Conservation (phyloP, 1,140 invertebrate genomes). For the Trigoniulus corallinus region DNA sequence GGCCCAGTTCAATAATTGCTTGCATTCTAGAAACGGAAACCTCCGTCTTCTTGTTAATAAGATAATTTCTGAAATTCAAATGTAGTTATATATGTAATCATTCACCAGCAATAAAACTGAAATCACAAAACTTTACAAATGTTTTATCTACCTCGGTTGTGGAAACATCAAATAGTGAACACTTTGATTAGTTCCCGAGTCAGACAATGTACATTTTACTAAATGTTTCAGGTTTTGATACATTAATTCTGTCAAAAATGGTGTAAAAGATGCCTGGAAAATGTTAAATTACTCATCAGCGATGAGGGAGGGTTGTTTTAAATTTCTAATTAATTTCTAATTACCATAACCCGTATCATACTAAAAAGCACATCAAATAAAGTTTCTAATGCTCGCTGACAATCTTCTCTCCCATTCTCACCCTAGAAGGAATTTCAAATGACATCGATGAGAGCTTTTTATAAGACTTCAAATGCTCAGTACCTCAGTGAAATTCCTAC, state of each 20-base stretch:
- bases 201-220: slow-evolving; percentile 19
- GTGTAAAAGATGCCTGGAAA: slow-evolving; percentile 74
- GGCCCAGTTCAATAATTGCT: slow-evolving; percentile 81
- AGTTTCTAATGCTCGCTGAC: slow-evolving; percentile 65
- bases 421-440: slow-evolving; percentile 47
- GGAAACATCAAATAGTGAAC: slow-evolving; percentile 84
- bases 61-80: no score
- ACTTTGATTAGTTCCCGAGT: slow-evolving; percentile 38
- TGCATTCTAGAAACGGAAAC: slow-evolving; percentile 82
- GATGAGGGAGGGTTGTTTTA: background rate
- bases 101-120: slow-evolving; percentile 23
- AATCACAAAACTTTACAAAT: slow-evolving; percentile 3
- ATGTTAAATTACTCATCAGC: slow-evolving; percentile 9
- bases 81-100: slow-evolving; percentile 50
- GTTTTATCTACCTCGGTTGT: slow-evolving; percentile 35
- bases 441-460: no score
- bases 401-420: slow-evolving; percentile 55
- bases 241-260: slow-evolving; percentile 91
- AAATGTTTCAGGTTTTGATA: slow-evolving; percentile 62
- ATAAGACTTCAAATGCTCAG: no score
- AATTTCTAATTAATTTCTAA: slow-evolving; percentile 10
- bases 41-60: no score
- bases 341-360: slow-evolving; percentile 71
- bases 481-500: no score
- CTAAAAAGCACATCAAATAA: slow-evolving; percentile 74